Conservation (phyloP, 2,888 invertebrate genomes). For the Melolontha melolontha region DNA sequence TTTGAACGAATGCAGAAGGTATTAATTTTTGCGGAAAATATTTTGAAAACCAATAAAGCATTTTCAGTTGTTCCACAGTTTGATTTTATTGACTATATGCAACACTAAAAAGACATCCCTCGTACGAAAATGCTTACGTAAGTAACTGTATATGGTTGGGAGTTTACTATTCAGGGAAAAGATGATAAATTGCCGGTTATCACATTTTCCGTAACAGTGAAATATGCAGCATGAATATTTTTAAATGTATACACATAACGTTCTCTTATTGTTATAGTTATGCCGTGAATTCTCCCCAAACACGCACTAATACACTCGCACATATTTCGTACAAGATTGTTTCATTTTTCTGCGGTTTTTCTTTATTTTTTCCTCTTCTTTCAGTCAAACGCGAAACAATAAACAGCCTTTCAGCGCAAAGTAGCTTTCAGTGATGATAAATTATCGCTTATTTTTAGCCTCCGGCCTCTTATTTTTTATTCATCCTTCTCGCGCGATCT, state of each 20-base stretch:
- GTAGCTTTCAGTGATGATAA: conserved; percentile 45
- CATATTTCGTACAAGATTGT: conserved; percentile 37
- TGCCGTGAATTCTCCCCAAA: conserved; percentile 10
- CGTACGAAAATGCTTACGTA: too few relatives aligned
- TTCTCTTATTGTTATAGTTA: conserved; percentile 34
- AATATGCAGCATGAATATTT: conserved; percentile 30
- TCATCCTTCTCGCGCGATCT: background rate
- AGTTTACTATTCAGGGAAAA: background rate
- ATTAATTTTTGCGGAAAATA: too few relatives aligned
- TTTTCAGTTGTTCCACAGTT: too few relatives aligned
- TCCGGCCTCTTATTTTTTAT: conserved; percentile 1
- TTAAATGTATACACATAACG: conserved; percentile 26
- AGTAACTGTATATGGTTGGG: too few relatives aligned
- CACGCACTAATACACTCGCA: background rate
- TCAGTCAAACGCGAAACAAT: conserved; percentile 42
- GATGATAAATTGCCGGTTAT: conserved; percentile 14
- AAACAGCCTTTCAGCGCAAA: conserved; percentile 44
- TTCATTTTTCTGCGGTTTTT: conserved; percentile 36
- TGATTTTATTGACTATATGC: too few relatives aligned
- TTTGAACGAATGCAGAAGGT: too few relatives aligned
- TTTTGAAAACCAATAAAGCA: too few relatives aligned
- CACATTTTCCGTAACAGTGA: conserved; percentile 1
- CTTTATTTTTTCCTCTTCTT: conserved; percentile 21
- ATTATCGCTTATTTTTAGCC: conserved; percentile 39
- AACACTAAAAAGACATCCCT: too few relatives aligned